These are phyloP conservation scores for Siniperca knerii DNA, from an alignment of 2,113 vertebrate species.

Conservation along the genomic window DNA sequence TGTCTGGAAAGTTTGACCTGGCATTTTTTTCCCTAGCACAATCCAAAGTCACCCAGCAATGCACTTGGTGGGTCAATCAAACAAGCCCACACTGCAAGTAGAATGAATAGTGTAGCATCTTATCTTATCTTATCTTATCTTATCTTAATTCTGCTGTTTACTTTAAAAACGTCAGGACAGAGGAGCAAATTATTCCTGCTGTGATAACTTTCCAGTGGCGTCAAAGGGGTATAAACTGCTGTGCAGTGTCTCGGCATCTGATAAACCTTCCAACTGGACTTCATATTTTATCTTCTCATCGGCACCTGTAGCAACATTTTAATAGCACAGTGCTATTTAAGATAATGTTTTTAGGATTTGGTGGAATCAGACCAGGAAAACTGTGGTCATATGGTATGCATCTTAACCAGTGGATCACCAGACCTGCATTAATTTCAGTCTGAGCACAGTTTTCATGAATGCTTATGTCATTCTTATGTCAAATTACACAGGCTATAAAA, in stretches of 20 bases:
- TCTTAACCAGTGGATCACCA: neutral
- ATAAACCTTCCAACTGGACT: too few species aligned
- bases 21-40: neutral
- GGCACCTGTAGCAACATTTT: neutral
- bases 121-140: neutral
- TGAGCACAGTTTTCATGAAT: neutral
- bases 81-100: neutral
- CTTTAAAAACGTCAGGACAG: neutral
- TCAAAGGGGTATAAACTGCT: neutral
- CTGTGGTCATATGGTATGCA: neutral
- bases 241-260: too few species aligned
- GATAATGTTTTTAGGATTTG: neutral
- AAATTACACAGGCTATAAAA: neutral
- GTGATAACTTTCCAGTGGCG: neutral
- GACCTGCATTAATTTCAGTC: neutral
- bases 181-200: neutral
- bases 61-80: neutral
- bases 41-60: neutral
- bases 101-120: neutral
- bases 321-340: neutral
- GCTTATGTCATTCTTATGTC: constrained; percentile 1
- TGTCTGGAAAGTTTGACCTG: neutral
- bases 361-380: neutral
- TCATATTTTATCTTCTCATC: neutral
- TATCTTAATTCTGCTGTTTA: constrained; percentile 7